phyloP scores from a whole-genome alignment of 2,797 vertebrate species.

The Choloepus didactylus region DNA sequence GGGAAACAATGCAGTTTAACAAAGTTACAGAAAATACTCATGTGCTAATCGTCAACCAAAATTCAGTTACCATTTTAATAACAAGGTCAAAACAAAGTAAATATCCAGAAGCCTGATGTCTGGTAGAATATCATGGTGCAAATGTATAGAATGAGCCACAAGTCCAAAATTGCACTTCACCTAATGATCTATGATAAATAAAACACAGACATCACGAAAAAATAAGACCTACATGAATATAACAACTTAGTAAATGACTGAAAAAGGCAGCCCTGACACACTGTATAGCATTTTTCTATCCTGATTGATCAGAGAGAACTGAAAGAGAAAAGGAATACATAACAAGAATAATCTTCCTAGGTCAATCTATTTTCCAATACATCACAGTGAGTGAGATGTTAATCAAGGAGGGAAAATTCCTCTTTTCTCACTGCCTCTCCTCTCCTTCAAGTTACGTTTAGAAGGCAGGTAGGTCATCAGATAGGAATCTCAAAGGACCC shows the following conservation, averaged over 20 bases:
- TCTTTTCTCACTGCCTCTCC: not conserved
- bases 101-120: not conserved
- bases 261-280: rapidly evolving
- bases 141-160: not conserved
- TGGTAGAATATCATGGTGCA: not conserved
- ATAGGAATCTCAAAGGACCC: not conserved
- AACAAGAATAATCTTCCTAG: not conserved
- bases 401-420: not conserved
- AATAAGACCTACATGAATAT: not conserved
- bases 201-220: rapidly evolving
- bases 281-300: rapidly evolving
- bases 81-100: conserved; percentile 28
- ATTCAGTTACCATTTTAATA: conserved; percentile 8
- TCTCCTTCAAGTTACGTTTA: not conserved
- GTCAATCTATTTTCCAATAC: not conserved
- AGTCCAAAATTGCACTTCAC: not conserved
- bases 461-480: not conserved
- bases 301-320: not conserved
- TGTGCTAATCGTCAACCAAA: conserved; percentile 66
- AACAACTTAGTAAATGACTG: rapidly evolving
- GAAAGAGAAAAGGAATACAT: not conserved
- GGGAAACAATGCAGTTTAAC: conserved; percentile 33
- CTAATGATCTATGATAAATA: not conserved
- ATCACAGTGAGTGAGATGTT: not conserved
- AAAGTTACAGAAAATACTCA: conserved; percentile 69